phyloP scores from a whole-genome alignment of 2,888 invertebrate genomes.

The Linnaemya tessellans region DNA sequence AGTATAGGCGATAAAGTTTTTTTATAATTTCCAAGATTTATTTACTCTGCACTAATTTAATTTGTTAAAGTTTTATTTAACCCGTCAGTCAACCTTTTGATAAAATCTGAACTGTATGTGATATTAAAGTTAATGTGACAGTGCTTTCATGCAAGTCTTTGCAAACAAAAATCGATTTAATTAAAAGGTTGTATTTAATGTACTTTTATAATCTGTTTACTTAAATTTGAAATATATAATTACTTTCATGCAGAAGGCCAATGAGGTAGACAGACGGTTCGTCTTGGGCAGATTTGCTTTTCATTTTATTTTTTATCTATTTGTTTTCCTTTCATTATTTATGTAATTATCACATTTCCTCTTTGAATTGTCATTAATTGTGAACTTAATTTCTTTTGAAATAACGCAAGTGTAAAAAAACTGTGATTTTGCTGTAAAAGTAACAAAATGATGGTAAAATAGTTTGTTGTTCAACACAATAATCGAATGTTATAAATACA shows the following conservation, averaged over 20 bases:
- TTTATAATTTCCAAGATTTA: too few relatives aligned
- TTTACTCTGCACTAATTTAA: not conserved
- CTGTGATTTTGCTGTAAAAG: too few relatives aligned
- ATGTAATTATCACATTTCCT: slow-evolving; percentile 11
- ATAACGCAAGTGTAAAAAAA: too few relatives aligned
- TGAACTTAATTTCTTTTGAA: too few relatives aligned
- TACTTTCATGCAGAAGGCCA: slow-evolving; percentile 17
- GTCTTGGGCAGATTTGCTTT: not conserved
- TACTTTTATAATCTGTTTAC: slow-evolving; percentile 35
- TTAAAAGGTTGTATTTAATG: slow-evolving; percentile 49
- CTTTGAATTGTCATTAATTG: not conserved
- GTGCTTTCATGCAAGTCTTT: slow-evolving; percentile 2
- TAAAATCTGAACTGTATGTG: not conserved
- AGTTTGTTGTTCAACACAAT: too few relatives aligned
- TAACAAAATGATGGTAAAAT: too few relatives aligned
- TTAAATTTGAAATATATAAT: slow-evolving; percentile 36
- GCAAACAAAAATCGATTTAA: slow-evolving; percentile 54
- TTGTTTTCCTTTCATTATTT: not conserved
- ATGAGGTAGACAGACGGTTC: not conserved
- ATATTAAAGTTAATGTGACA: not conserved
- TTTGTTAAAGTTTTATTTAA: slow-evolving; percentile 29
- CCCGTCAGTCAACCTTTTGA: not conserved
- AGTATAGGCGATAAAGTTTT: too few relatives aligned
- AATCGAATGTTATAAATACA: too few relatives aligned
- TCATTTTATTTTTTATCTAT: not conserved